These are phyloP conservation scores for Archilochus colubris DNA, from an alignment of 2,113 vertebrate species.

Conservation along the genomic window DNA sequence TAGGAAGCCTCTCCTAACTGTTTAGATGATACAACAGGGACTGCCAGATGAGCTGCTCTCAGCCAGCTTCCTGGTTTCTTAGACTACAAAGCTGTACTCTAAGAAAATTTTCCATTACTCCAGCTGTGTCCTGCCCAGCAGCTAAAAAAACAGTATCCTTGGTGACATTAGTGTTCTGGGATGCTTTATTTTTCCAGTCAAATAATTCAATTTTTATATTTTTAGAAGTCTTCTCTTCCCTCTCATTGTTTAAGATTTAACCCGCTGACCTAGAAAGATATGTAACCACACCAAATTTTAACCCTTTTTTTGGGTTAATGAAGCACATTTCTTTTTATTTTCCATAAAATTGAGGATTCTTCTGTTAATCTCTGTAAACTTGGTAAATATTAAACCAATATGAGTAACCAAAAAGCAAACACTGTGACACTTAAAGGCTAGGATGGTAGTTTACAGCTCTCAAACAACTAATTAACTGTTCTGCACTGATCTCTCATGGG, in stretches of 20 bases:
- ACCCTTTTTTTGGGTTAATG: background rate
- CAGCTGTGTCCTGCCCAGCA: background rate
- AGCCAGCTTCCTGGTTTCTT: background rate
- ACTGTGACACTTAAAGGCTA: background rate
- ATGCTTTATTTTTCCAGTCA: background rate
- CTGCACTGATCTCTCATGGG: background rate
- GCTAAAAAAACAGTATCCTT: background rate
- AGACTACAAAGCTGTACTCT: background rate
- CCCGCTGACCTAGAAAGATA: background rate
- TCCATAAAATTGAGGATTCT: background rate
- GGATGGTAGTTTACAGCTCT: background rate
- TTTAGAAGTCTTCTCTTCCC: background rate
- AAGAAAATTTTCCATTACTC: background rate
- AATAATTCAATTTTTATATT: background rate
- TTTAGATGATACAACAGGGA: background rate
- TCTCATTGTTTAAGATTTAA: background rate
- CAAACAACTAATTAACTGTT: background rate
- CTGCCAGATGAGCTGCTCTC: background rate
- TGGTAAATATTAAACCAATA: background rate
- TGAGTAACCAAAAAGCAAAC: background rate
- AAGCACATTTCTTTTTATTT: too few relatives aligned
- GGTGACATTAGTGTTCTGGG: background rate
- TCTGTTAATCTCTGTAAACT: background rate
- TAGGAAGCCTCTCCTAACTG: background rate
- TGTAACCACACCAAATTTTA: background rate